These are phyloP conservation scores for Melanotaenia boesemani DNA, from an alignment of 2,797 vertebrate genomes.

Conservation along the genomic window DNA sequence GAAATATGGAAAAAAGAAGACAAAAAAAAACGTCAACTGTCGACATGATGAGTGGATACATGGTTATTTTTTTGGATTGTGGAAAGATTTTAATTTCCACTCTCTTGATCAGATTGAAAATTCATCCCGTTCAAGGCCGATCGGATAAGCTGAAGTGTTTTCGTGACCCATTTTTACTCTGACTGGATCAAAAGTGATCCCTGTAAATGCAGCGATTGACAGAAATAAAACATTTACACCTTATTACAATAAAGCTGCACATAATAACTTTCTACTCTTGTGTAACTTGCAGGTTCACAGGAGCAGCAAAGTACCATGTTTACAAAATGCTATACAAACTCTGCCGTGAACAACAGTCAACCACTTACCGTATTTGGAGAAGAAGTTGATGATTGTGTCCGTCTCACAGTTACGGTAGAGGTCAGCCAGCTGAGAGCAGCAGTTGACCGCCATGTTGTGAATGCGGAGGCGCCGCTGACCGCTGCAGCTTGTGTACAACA, in stretches of 20 bases:
- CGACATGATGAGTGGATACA: no score
- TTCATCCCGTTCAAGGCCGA: no score
- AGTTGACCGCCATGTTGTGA: conserved; percentile 97
- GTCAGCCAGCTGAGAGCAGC: conserved; percentile 96
- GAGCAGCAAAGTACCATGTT: neutral
- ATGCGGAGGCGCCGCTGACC: conserved; percentile 94
- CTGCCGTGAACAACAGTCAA: neutral
- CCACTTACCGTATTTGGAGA: conserved; percentile 94
- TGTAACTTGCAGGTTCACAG: neutral
- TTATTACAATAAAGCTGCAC: no score
- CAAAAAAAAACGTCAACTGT: no score
- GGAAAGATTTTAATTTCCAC: no score
- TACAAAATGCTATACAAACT: neutral
- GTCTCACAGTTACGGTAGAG: conserved; percentile 99
- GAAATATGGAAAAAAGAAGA: no score
- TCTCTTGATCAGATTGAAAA: no score
- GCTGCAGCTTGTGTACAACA: conserved; percentile 95
- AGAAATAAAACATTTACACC: neutral
- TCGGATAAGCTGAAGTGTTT: no score
- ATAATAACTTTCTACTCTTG: neutral
- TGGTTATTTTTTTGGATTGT: no score
- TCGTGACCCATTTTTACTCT: no score
- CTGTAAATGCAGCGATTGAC: neutral
- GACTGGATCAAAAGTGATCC: no score
- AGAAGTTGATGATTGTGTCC: conserved; percentile 97